Base-by-base conservation (phyloP, 2,113 vertebrate genomes). In the Macquaria ambigua region DNA sequence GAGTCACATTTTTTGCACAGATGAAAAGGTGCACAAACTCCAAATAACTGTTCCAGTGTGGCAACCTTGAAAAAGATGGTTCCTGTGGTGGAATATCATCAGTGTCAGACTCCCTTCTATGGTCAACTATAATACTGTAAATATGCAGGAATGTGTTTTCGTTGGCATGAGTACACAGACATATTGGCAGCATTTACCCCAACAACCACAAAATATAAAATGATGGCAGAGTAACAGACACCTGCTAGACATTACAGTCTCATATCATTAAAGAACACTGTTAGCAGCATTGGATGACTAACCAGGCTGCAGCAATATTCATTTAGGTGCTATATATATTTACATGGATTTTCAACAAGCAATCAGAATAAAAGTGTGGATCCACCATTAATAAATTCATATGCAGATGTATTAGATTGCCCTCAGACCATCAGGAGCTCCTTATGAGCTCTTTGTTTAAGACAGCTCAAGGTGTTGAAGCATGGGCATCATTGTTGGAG, bases 361-460 rank as follows among this genome's bases (percentile, higher is more conserved):
- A 77, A 18, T 37, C 9, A 1, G n/a, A 76, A 25, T 37, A 1
- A 41, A 58, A 71, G 28, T 28, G 21, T 66, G 21, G 11, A 25
- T 28, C 48, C 20, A 31, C 20, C 21, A 28, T 61, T 46, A 78
- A 69, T 52, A 23, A 14, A 59, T 37, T 67, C 46, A 56, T 63
- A 50, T 55, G 34, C 59, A 77, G 28, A 84, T 74, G 66, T 69
- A 66, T 75, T 55, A 6, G 25, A 20, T 63, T 61, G 14, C 72
- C 43, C 20, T 63, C 50, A 69, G 76, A 18, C 62, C 68, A 67
- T 79, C 80, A 64, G 23, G 28, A 82, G 61, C 67, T 73, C 71
- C 28, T 79, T 25, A 46, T 28, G 74, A 62, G 55, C 39, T 52
- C 72, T 64, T 56, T 9, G 15, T 34, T 66, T 48, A 0, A 71